Conservation (phyloP, 2,797 vertebrate species). For the Chaenodraco wilsoni region DNA sequence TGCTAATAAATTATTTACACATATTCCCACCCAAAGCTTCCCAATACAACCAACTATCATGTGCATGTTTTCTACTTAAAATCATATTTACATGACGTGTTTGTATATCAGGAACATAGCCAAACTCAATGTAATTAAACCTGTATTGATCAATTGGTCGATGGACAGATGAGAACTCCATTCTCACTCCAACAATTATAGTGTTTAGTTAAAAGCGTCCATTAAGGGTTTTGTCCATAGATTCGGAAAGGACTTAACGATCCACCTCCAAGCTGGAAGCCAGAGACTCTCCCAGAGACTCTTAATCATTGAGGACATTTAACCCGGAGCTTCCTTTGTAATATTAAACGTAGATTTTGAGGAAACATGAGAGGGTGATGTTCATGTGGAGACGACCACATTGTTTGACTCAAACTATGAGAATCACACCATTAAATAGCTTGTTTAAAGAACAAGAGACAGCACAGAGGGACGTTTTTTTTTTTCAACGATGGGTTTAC, state of each 20-base stretch:
- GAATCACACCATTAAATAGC: constrained; percentile 10
- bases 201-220: constrained; percentile 3
- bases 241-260: constrained; percentile 4
- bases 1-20: too few relatives aligned
- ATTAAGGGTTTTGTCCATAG: not conserved
- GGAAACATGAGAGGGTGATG: constrained; percentile 16
- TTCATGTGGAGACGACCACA: not conserved
- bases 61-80: not conserved
- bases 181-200: not conserved
- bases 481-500: constrained; percentile 9
- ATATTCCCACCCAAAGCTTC: too few relatives aligned
- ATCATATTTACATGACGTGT: not conserved
- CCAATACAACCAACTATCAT: too few relatives aligned
- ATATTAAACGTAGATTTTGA: constrained; percentile 25
- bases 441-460: constrained; percentile 8
- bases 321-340: constrained; percentile 9
- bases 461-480: not conserved
- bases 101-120: not conserved
- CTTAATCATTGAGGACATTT: constrained; percentile 16
- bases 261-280: not conserved
- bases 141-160: not conserved
- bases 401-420: constrained; percentile 16
- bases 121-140: not conserved
- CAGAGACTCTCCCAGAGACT: constrained; percentile 7
- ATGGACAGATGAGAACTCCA: not conserved